phyloP scores from a whole-genome alignment of 2,113 vertebrate genomes.

The Struthidea cinerea region DNA sequence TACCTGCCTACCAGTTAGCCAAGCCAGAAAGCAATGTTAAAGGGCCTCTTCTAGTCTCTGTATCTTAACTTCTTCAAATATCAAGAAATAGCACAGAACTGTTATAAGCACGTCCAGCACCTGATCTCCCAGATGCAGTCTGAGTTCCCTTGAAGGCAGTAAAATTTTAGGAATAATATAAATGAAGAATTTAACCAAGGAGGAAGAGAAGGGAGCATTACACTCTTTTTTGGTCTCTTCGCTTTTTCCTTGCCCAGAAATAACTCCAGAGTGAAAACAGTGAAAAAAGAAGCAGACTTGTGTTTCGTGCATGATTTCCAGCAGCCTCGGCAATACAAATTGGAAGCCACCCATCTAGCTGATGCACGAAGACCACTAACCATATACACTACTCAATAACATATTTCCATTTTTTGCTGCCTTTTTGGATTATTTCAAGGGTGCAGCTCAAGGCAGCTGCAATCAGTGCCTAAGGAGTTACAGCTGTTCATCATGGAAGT shows the following conservation, averaged over 20 bases:
- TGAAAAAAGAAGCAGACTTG: not conserved
- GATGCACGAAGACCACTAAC: constrained; percentile 47
- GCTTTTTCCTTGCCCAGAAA: not conserved
- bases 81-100: not conserved
- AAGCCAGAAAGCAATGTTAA: not conserved
- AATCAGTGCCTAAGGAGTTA: constrained; percentile 63
- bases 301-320: constrained; percentile 14
- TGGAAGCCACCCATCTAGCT: constrained; percentile 43
- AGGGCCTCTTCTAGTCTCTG: not conserved
- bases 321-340: not conserved
- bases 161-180: not conserved
- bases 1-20: not conserved
- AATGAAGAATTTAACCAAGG: not conserved
- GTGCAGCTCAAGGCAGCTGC: constrained; percentile 58
- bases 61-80: not conserved
- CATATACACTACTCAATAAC: not conserved
- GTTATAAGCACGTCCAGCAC: not conserved
- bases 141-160: not conserved
- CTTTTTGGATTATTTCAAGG: constrained; percentile 56
- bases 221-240: not conserved
- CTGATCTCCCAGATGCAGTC: not conserved
- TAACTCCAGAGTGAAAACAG: not conserved
- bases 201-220: not conserved
- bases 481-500: constrained; percentile 68
- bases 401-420: constrained; percentile 36